Evolutionary conservation across 2,797 vertebrate species (phyloP).

Genomic region (Aldrovandia affinis): DNA sequence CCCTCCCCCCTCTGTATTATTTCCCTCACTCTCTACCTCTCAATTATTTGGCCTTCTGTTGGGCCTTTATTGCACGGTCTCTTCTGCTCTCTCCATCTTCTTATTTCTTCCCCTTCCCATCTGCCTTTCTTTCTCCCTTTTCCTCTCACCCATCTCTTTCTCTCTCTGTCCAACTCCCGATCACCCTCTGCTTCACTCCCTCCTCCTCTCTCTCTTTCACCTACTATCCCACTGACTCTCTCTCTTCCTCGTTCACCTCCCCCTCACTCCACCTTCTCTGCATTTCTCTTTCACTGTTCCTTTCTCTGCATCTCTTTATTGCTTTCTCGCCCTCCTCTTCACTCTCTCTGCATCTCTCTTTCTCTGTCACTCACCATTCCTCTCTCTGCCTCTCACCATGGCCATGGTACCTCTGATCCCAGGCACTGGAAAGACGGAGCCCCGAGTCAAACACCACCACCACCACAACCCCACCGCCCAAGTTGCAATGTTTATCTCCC

Average conservation of each 20-base stretch:
- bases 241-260: too few relatives aligned
- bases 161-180: too few relatives aligned
- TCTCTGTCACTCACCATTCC: neutral
- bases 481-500: slow-evolving; percentile 73
- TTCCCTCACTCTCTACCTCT: neutral
- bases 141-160: neutral
- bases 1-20: neutral
- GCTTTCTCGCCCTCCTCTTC: neutral
- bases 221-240: too few relatives aligned
- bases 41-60: neutral
- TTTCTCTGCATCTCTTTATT: neutral
- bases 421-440: neutral
- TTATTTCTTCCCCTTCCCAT: neutral
- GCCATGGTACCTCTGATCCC: neutral
- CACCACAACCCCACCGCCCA: slow-evolving; percentile 19
- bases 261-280: too few relatives aligned
- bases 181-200: too few relatives aligned
- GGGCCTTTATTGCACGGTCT: too few relatives aligned
- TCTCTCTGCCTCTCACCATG: too few relatives aligned
- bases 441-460: neutral
- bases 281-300: too few relatives aligned
- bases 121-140: slow-evolving; percentile 25
- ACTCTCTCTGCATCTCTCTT: neutral
- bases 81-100: neutral
- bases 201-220: neutral